phyloP scores from a whole-genome alignment of 2,113 vertebrate species.

The Zosterops hypoxanthus region DNA sequence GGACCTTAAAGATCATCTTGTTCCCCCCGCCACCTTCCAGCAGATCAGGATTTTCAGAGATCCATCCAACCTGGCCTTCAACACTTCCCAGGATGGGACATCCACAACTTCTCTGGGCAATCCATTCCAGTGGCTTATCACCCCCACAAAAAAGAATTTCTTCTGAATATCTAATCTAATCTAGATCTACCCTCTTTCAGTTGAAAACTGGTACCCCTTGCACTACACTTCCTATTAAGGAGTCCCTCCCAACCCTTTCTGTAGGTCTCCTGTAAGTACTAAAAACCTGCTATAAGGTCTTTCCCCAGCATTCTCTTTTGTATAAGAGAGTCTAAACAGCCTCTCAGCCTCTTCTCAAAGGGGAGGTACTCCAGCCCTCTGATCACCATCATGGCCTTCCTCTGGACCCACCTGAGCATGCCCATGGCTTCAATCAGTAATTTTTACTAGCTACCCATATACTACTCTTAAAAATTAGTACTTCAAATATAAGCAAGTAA shows the following conservation, averaged over 20 bases:
- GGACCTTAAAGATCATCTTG: not conserved
- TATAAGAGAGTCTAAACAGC: not conserved
- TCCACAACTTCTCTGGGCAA: not conserved
- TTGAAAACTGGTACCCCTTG: not conserved
- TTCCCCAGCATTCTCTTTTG: not conserved
- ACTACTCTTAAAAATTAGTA: not conserved
- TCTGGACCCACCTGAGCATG: not conserved
- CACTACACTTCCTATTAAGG: not conserved
- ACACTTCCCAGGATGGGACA: not conserved
- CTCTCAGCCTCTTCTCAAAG: not conserved
- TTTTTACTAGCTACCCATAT: not conserved
- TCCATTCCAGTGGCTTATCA: not conserved
- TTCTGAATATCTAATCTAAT: not conserved
- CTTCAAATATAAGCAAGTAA: not conserved
- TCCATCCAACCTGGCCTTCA: not conserved
- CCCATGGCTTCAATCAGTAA: not conserved
- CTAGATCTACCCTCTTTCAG: not conserved
- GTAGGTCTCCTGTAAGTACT: not conserved
- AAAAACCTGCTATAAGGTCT: not conserved
- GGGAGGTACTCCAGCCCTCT: not conserved
- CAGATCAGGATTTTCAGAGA: not conserved
- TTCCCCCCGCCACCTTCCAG: not conserved
- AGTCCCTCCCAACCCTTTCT: not conserved
- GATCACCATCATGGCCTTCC: fast-evolving
- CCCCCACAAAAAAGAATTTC: not conserved